Conservation (phyloP, 2,797 vertebrate genomes). For the Myotis planiceps region DNA sequence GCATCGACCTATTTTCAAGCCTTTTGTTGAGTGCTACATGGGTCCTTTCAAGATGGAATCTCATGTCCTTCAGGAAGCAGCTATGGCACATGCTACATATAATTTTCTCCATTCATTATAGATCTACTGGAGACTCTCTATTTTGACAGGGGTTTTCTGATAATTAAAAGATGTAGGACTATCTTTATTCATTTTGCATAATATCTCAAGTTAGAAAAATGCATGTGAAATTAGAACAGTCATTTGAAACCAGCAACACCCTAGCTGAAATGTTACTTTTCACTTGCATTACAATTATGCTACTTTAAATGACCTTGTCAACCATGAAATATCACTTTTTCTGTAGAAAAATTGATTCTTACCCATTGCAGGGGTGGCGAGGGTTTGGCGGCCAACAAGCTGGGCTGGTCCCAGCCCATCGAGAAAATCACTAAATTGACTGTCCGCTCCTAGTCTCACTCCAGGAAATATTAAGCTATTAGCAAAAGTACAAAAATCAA, state of each 20-base stretch:
- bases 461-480: conserved; percentile 96
- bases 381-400: conserved; percentile 96
- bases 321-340: background rate
- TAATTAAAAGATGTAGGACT: background rate
- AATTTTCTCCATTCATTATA: background rate
- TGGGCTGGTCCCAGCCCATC: conserved; percentile 97
- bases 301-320: background rate
- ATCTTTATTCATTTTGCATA: background rate
- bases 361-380: conserved; percentile 98
- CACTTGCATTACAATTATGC: background rate
- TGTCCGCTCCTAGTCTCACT: conserved; percentile 95
- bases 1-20: background rate
- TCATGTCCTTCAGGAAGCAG: background rate
- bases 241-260: background rate
- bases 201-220: conserved; percentile 11
- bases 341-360: conserved; percentile 68
- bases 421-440: conserved; percentile 98
- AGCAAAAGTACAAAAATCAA: conserved; percentile 21
- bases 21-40: background rate
- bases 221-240: background rate
- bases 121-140: background rate
- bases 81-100: background rate
- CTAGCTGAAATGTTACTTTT: background rate
- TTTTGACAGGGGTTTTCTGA: background rate
- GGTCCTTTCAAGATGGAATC: background rate